A percentile compares a stretch with the other conserved stretches of the same genome.
phyloP scores from a whole-genome alignment of 2,888 invertebrate species.

The Toxonevra muliebris region DNA sequence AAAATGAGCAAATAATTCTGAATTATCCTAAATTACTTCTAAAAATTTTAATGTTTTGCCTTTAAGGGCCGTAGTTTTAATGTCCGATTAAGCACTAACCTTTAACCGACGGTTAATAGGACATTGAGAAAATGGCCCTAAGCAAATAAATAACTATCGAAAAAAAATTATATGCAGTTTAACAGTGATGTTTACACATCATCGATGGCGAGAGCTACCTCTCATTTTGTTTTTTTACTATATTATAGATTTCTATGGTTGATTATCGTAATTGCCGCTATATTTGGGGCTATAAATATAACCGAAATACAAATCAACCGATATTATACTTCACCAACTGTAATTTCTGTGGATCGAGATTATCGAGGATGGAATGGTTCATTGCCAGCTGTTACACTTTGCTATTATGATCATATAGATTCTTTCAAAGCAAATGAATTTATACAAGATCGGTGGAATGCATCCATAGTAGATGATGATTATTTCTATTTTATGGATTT shows the following conservation, averaged over 20 bases:
- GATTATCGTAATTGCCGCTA: constrained; percentile 45
- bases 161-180: not conserved
- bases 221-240: not conserved
- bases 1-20: too few species aligned
- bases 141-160: not conserved
- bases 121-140: too few species aligned
- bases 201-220: too few species aligned
- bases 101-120: too few species aligned
- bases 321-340: constrained; percentile 57
- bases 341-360: constrained; percentile 61
- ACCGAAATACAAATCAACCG: constrained; percentile 53
- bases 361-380: constrained; percentile 62
- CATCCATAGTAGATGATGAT: constrained; percentile 61
- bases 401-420: constrained; percentile 61
- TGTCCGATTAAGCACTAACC: too few species aligned
- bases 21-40: too few species aligned
- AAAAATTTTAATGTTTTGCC: too few species aligned
- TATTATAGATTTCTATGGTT: constrained; percentile 54
- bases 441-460: constrained; percentile 63
- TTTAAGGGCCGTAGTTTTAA: too few species aligned
- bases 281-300: constrained; percentile 48
- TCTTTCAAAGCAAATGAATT: constrained; percentile 55
- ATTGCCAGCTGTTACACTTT: constrained; percentile 61
- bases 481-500: constrained; percentile 67
- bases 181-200: too few species aligned